phyloP scores from a whole-genome alignment of 2,113 vertebrate species.

The Pterophyllum scalare region DNA sequence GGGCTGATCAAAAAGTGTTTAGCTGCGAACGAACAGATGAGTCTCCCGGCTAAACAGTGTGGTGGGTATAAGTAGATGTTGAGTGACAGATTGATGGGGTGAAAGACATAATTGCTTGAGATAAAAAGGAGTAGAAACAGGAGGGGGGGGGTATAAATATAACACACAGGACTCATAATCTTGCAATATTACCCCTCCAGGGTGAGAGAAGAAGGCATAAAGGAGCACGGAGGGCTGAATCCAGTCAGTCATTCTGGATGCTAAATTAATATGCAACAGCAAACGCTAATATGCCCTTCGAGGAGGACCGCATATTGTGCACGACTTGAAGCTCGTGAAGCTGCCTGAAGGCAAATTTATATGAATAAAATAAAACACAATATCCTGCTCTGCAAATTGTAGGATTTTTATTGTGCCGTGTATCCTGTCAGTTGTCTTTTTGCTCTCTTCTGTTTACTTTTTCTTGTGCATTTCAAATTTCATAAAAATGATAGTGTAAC shows the following conservation, averaged over 20 bases:
- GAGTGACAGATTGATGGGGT: conserved; percentile 71
- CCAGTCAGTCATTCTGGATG: conserved; percentile 67
- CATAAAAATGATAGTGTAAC: background rate
- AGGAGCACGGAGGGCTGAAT: conserved; percentile 62
- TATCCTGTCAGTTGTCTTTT: conserved; percentile 18
- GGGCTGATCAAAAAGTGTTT: conserved; percentile 52
- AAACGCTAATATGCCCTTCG: conserved; percentile 78
- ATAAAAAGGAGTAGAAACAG: conserved; percentile 56
- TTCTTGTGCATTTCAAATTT: background rate
- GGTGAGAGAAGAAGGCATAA: conserved; percentile 44
- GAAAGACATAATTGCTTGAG: conserved; percentile 66
- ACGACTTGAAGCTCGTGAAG: conserved; percentile 47
- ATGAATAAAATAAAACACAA: conserved; percentile 66
- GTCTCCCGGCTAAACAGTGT: conserved; percentile 19
- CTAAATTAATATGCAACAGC: conserved; percentile 81
- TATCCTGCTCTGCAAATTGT: conserved; percentile 45
- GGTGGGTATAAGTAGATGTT: conserved; percentile 49
- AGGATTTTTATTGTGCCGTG: conserved; percentile 13
- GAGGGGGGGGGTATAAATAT: conserved; percentile 51
- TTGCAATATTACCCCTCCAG: conserved; percentile 66
- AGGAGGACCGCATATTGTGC: conserved; percentile 63
- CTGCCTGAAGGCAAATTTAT: conserved; percentile 52
- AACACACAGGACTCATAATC: conserved; percentile 69
- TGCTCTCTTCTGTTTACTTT: background rate
- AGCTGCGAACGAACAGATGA: conserved; percentile 37